Evolutionary conservation across 2,113 vertebrate genomes (phyloP), one percentile per base, ranked within the genome.

Genomic region (Serinus canaria): DNA sequence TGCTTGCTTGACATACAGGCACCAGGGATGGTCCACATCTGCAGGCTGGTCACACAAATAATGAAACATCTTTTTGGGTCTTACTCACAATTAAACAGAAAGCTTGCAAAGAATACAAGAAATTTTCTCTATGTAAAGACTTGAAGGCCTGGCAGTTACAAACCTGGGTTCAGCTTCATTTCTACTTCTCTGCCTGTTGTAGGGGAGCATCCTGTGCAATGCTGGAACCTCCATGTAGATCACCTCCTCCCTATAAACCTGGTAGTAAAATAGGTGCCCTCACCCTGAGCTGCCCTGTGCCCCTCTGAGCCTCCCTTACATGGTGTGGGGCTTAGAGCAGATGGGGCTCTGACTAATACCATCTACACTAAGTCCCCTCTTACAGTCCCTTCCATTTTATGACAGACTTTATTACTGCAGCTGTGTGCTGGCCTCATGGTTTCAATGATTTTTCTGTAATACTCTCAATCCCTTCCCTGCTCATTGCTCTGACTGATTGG

Each of bases 361-460:
- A 3, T 82, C 72, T 53, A 28, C 52, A 35, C 64, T 92, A 92
- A 91, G 86, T 78, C 73, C 79, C 87, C 79, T 92, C 83, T 75
- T 72, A 35, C 2, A 79, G 93, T 83, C 68, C 55, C 68, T 88
- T 87, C 83, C 25, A 56, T 28, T 93, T 96, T 87, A 95, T 78
- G 75, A 49, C 66, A 82, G 89, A 70, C 74, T 95, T 93, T 95
- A 97, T 91, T 93, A 62, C 95, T 91, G 86, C 95, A 96, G 97
- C 96, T 97, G 95, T 95, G 88, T 0, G 1, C 83, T 92, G 75
- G 84, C 82, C 86, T 96, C 92, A 82, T 77, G 83, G 66, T 93
- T 97, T 95, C 92, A 93, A 92, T 95, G 93, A 93, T 96, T 95
- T 95, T 95, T 91, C 92, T 28, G 2, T 95, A 94, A 97, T 94